A percentile compares a stretch with the other conserved stretches of the same genome.
These are phyloP conservation scores for Ceraclea dissimilis DNA, from an alignment of 2,888 invertebrate species.

Conservation along the genomic window DNA sequence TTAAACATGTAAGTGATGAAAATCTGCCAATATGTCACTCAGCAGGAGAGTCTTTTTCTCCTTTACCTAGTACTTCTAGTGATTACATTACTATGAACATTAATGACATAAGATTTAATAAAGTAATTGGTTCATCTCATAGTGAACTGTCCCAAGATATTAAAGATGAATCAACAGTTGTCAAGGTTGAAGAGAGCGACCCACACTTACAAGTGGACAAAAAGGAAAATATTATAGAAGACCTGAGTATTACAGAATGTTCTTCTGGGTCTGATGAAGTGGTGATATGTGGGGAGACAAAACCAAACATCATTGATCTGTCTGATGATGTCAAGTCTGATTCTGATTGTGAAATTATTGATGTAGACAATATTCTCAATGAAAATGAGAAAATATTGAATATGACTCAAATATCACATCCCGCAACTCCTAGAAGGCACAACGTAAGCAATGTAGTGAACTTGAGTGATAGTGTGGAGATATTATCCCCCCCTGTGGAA, in stretches of 20 bases:
- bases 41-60: conserved; percentile 8
- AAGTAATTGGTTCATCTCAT: conserved; percentile 1
- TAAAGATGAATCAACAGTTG: background rate
- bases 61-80: conserved; percentile 19
- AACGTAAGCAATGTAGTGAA: too few species aligned
- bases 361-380: conserved; percentile 6
- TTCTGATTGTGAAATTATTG: conserved; percentile 14
- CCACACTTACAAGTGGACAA: background rate
- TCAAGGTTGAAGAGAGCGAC: background rate
- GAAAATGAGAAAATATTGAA: conserved; percentile 9
- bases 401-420: background rate
- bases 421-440: background rate
- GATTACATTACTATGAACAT: conserved; percentile 15
- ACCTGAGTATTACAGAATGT: conserved; percentile 8
- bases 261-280: conserved; percentile 10
- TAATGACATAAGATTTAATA: conserved; percentile 16
- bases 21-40: background rate
- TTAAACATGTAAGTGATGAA: background rate
- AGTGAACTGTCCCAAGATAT: background rate
- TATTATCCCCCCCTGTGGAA: background rate
- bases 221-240: background rate
- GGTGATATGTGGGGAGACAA: background rate
- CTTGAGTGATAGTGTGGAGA: background rate
- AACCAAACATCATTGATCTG: conserved; percentile 7
- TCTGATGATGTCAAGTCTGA: conserved; percentile 5